A percentile compares a stretch with the other conserved stretches of the same genome.
Conservation (phyloP, 2,797 vertebrate species). For the Pantherophis vulpinus region DNA sequence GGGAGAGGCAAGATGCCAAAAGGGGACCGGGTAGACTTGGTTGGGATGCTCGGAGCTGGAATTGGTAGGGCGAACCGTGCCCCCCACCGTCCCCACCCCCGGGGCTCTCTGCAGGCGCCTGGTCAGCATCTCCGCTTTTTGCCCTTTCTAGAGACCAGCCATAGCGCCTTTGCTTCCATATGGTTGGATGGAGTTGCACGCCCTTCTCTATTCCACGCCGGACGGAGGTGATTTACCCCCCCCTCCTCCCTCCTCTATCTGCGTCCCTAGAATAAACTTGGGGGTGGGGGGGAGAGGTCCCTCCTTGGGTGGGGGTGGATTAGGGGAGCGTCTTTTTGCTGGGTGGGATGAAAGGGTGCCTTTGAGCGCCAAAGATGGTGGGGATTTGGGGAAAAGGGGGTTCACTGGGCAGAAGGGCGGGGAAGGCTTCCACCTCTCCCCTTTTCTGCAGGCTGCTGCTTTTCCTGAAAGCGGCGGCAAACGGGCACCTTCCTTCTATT, state of each 20-base stretch:
- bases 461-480: background rate
- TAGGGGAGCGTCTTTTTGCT: background rate
- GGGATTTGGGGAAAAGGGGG: background rate
- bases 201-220: background rate
- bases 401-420: background rate
- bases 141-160: background rate
- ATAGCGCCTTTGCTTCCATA: background rate
- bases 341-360: background rate
- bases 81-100: background rate
- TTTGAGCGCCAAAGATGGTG: background rate
- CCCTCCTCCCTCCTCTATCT: too few relatives aligned
- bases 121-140: slow-evolving; percentile 13
- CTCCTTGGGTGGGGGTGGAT: background rate
- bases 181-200: background rate
- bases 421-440: background rate
- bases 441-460: background rate
- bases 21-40: background rate
- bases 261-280: background rate
- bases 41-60: background rate
- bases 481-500: background rate
- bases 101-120: slow-evolving; percentile 16
- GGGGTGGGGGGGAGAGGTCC: too few relatives aligned
- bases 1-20: background rate
- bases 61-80: background rate
- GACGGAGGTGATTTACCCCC: background rate